Conservation (phyloP, 1,140 invertebrate species). For the Phymorhynchus buccinoides region DNA sequence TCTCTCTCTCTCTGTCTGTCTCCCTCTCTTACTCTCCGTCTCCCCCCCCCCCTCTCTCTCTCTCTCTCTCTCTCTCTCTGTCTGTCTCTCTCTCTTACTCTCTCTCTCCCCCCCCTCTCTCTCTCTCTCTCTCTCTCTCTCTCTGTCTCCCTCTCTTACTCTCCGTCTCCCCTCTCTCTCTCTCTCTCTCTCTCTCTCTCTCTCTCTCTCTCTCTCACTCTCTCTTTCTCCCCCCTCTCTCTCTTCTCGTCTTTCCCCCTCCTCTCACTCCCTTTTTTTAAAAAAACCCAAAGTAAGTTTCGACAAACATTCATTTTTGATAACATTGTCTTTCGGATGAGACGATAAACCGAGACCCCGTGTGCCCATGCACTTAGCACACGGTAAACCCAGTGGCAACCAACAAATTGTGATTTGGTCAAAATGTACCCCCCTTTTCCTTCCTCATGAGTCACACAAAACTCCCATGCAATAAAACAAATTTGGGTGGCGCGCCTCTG, state of each 20-base stretch:
- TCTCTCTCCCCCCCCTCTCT: not conserved
- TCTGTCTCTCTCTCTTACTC: not conserved
- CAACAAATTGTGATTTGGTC: not conserved
- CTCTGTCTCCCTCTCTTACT: not conserved
- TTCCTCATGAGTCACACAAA: no score
- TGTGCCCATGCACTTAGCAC: no score
- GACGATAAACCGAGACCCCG: no score
- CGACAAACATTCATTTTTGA: not conserved
- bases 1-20: not conserved
- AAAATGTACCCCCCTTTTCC: no score
- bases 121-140: not conserved
- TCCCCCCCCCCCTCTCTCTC: not conserved
- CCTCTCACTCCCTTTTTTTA: not conserved
- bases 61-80: not conserved
- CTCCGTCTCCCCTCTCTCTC: not conserved
- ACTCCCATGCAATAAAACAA: no score
- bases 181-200: no score
- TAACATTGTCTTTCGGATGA: not conserved
- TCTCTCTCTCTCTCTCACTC: no score
- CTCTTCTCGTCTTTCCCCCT: not conserved
- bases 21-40: not conserved
- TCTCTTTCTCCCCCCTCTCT: not conserved
- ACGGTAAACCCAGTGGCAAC: no score
- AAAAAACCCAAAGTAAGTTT: not conserved
- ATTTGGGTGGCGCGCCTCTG: no score